Evolutionary conservation across 1,140 invertebrate species (phyloP), one percentile per base, ranked within the genome.

Genomic region (Scylla paramamosain): DNA sequence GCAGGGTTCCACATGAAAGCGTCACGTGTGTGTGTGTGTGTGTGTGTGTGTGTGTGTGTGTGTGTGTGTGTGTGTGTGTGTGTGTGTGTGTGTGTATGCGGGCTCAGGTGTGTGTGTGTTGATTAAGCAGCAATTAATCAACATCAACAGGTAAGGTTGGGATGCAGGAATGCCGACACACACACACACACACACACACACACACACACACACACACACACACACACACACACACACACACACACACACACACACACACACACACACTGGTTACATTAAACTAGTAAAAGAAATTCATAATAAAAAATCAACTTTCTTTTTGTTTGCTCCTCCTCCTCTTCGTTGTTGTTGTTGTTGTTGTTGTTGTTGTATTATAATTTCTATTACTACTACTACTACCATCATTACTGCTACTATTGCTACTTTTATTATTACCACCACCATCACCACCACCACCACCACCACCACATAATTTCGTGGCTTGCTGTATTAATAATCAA

Each of bases 101-200:
- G 20, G 67, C 67, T 25, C n/a, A n/a, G 20, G 67, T 77, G 67
- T 77, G 67, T 67, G 59, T 77, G 67, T n/a, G 67, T 77, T 77
- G 20, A 77, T 77, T 77, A 77, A 77, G 12, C 20, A 77, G n/a
- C 67, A 20, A 77, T 77, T 77, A 77, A 77, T 77, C 20, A 77
- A n/a, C 67, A 20, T 77, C 20, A 20, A 77, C 67, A 77, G 67
- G 67, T 77, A 77, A 77, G 20, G 20, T 77, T 77, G 67, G 67
- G 67, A 25, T 25, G n/a, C 67, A 20, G 20, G 67, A 77, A 20
- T 77, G 25, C 67, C 20, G 16, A n/a, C 67, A 25, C 67, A 77
- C 67, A 77, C 67, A 77, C 67, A 77, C 67, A 77, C 67, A 77
- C 67, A 77, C 67, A 77, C 67, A 77, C 67, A 77, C 67, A 77